Conservation (phyloP, 2,797 vertebrate genomes). For the Gymnoscopelus braueri region DNA sequence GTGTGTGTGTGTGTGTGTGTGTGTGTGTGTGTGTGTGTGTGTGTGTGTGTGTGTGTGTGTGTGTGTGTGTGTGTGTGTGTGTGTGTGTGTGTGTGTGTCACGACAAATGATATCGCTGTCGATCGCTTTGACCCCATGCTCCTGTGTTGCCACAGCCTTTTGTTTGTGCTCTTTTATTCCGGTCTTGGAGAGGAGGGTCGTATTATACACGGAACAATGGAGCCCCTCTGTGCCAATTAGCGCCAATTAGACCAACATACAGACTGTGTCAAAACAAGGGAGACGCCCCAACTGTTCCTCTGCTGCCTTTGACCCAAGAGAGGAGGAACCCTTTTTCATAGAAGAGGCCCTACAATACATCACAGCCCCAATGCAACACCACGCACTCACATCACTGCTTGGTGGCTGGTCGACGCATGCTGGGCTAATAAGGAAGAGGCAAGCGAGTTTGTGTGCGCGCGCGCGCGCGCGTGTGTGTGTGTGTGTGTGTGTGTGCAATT, state of each 20-base stretch:
- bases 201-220: constrained; percentile 79
- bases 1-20: no score
- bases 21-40: no score
- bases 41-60: no score
- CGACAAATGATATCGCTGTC: constrained; percentile 68
- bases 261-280: constrained; percentile 78
- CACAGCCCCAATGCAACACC: constrained; percentile 50
- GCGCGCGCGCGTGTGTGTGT: constrained; percentile 18
- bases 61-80: no score
- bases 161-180: constrained; percentile 68
- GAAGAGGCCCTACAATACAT: constrained; percentile 54
- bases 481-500: constrained; percentile 13
- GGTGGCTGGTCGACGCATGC: constrained; percentile 19
- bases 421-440: constrained; percentile 48
- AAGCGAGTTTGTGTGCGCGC: constrained; percentile 16
- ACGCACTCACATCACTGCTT: constrained; percentile 45
- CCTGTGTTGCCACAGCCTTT: constrained; percentile 63
- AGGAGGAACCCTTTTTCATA: constrained; percentile 43
- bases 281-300: constrained; percentile 73
- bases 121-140: constrained; percentile 67
- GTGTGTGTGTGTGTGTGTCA: no score
- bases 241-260: constrained; percentile 84
- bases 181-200: constrained; percentile 59
- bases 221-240: constrained; percentile 80
- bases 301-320: constrained; percentile 68